Conservation (phyloP, 2,113 vertebrate species). For the Python bivittatus region DNA sequence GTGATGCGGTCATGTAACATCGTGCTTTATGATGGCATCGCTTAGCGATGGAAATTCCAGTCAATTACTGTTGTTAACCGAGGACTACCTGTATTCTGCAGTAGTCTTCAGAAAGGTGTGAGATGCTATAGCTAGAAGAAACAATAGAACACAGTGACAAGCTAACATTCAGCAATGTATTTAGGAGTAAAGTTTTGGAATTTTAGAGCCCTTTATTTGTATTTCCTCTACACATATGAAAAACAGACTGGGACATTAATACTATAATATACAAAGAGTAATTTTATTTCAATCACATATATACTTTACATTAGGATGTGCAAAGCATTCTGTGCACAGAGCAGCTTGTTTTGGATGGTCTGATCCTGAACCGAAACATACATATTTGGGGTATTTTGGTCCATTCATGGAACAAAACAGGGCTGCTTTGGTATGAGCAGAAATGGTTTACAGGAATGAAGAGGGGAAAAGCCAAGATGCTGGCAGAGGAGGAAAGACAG, state of each 20-base stretch:
- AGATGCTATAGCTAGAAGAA: neutral
- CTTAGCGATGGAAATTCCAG: neutral
- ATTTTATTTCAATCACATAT: neutral
- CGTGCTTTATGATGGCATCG: neutral
- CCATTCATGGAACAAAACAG: neutral
- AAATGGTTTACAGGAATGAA: neutral
- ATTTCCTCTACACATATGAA: neutral
- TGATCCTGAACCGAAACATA: neutral
- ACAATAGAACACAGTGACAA: neutral
- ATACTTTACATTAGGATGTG: neutral
- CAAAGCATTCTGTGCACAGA: neutral
- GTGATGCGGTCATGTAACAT: neutral
- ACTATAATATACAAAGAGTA: neutral
- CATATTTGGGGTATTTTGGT: neutral
- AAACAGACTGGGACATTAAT: neutral
- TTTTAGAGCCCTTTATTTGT: neutral
- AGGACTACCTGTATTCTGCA: neutral
- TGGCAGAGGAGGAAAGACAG: neutral
- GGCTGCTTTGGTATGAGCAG: neutral
- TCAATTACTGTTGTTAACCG: neutral
- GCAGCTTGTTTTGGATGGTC: neutral
- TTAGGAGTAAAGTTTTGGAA: neutral
- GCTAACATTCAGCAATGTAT: neutral
- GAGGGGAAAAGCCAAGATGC: neutral
- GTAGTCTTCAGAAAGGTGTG: neutral